These are phyloP conservation scores for Caerostris extrusa DNA, from an alignment of 1,140 invertebrate genomes.

Conservation along the genomic window DNA sequence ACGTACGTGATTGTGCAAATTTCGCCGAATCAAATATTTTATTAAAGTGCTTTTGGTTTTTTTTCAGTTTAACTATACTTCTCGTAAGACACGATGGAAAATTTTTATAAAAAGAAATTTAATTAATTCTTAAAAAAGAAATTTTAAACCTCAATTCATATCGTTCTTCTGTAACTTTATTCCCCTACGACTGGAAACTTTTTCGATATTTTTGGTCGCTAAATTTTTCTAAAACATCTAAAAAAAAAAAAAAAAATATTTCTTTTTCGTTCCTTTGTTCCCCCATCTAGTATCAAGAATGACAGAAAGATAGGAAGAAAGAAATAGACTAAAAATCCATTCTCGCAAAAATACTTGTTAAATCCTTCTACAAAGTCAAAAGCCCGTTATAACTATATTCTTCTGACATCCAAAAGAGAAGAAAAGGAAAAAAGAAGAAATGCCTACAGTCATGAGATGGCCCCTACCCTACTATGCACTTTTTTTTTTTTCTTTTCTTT, in stretches of 20 bases:
- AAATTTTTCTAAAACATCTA: too few relatives aligned
- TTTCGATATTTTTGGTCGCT: background rate
- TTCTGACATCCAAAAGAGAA: slow-evolving; percentile 20
- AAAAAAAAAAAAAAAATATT: background rate
- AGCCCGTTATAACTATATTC: slow-evolving; percentile 58
- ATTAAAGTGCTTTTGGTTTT: background rate
- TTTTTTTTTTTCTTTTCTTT: background rate
- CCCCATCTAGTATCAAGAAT: too few relatives aligned
- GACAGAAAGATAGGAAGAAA: background rate
- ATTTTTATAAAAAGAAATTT: too few relatives aligned
- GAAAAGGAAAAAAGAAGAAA: background rate
- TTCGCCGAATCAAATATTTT: background rate
- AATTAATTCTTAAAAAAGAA: too few relatives aligned
- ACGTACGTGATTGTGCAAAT: background rate
- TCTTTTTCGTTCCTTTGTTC: background rate
- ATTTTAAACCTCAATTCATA: too few relatives aligned
- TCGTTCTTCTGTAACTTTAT: too few relatives aligned
- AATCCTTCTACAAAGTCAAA: slow-evolving; percentile 68
- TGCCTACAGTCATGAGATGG: slow-evolving; percentile 61
- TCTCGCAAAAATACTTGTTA: slow-evolving; percentile 58
- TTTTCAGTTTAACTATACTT: too few relatives aligned
- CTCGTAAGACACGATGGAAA: too few relatives aligned
- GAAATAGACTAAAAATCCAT: slow-evolving; percentile 2
- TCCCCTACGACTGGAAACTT: too few relatives aligned
- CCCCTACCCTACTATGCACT: background rate